Base-by-base conservation (phyloP, 1,140 invertebrate species). In the Drosophila punjabiensis region DNA sequence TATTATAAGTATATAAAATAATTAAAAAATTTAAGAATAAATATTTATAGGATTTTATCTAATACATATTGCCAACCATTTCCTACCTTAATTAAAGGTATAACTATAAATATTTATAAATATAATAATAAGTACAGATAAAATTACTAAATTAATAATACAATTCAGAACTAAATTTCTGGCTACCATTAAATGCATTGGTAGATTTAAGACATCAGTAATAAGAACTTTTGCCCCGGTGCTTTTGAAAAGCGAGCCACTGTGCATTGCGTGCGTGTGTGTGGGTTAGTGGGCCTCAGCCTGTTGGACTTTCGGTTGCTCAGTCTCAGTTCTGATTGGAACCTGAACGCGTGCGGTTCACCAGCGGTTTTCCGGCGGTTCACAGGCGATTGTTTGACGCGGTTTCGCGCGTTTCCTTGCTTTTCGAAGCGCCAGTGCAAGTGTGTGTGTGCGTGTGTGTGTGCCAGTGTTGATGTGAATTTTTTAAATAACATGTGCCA, bases 251-350 rank as follows among this genome's bases (percentile, higher is more conserved):
- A 18, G 4, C n/a, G n/a, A 33, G 1, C 52, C 52, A 55, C 52
- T 55, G 52, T 55, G 32, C 52, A 8, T 6, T 55, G 32, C 7
- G 18, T 35, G 32, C 13, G 32, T 14, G 32, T 55, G 53, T 61
- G 82, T 59, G 73, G 52, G 73, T 77, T 76, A 62, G 68, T 70
- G 50, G 18, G 63, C 30, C 64, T 48, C 66, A 69, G 82, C 82
- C 82, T 89, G 77, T 88, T 88, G 82, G 79, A 79, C 76, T 55
- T 47, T 77, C 13, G 11, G 48, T 64, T 64, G 77, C 56, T 78
- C 77, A 52, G 41, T 67, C 82, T 81, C 86, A 88, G 82, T 88
- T 88, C 81, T 88, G 78, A 88, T 90, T 90, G 83, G 79, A 90
- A 81, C 74, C 78, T 71, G 60, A 39, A 68, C 59, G 78, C 43